Evolutionary conservation across 2,797 vertebrate species (phyloP).

Genomic region (Acridotheres tristis): DNA sequence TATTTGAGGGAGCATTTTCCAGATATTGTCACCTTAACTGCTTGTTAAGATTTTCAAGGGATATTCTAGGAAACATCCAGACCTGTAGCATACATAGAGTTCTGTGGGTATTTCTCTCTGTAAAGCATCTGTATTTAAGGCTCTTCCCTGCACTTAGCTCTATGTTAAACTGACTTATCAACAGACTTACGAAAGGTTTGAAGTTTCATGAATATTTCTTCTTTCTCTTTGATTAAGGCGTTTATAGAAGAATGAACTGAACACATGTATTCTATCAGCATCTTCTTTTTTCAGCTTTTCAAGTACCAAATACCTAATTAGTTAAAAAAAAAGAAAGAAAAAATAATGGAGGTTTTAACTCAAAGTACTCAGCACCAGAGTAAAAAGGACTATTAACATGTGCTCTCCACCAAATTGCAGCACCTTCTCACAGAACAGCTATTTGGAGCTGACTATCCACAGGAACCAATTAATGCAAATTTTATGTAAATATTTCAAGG

Average conservation of each 20-base stretch:
- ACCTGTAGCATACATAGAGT: neutral
- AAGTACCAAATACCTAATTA: constrained; percentile 91
- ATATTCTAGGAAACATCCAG: neutral
- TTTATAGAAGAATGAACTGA: constrained; percentile 99
- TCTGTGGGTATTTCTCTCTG: neutral
- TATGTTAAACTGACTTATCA: neutral
- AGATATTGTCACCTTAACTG: neutral
- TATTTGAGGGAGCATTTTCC: neutral
- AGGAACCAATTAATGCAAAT: neutral
- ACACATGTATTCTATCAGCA: constrained; percentile 92
- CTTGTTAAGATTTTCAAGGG: neutral
- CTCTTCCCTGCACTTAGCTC: neutral
- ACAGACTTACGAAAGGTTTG: constrained; percentile 89
- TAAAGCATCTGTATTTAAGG: neutral
- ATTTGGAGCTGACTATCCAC: neutral
- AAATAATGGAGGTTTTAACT: neutral
- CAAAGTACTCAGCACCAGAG: neutral
- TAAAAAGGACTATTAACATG: neutral
- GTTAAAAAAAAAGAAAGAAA: neutral
- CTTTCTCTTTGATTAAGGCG: constrained; percentile 96
- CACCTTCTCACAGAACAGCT: neutral
- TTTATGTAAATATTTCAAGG: neutral
- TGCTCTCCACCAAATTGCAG: neutral
- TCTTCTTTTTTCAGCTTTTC: constrained; percentile 94
- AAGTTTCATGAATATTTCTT: constrained; percentile 83